Evolutionary conservation across 2,113 vertebrate species (phyloP).

Genomic region (Sprattus sprattus): DNA sequence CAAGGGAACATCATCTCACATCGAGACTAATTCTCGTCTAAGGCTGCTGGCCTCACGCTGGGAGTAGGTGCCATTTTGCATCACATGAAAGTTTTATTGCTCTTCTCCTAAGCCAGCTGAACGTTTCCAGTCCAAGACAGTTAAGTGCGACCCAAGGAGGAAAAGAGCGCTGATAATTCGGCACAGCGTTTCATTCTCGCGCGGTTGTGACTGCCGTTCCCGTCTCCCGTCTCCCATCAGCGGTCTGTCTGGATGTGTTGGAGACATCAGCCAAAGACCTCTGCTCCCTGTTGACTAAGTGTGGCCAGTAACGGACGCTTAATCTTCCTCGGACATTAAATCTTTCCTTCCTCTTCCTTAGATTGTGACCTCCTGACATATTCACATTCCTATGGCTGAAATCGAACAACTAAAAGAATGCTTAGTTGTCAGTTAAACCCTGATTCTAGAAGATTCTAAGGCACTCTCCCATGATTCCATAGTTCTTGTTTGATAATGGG

Average conservation of each 20-base stretch:
- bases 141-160: slow-evolving; percentile 18
- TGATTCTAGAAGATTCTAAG: too few relatives aligned
- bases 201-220: background rate
- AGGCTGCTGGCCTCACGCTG: background rate
- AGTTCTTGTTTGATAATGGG: too few relatives aligned
- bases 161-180: slow-evolving; percentile 20
- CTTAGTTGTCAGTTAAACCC: too few relatives aligned
- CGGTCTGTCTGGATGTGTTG: background rate
- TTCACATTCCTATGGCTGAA: too few relatives aligned
- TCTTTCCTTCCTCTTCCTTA: too few relatives aligned
- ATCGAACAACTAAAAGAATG: too few relatives aligned
- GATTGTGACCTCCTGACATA: too few relatives aligned
- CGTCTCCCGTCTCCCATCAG: background rate
- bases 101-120: background rate
- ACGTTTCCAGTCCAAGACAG: background rate
- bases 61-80: background rate
- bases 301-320: background rate
- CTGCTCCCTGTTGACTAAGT: background rate
- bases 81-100: background rate
- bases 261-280: background rate
- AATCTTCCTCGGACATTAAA: too few relatives aligned
- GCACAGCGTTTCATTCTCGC: slow-evolving; percentile 28
- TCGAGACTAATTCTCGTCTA: background rate
- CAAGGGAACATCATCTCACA: background rate
- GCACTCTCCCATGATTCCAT: too few relatives aligned